A percentile compares a stretch with the other conserved stretches of the same genome.
Conservation (phyloP, 2,113 vertebrate genomes). For the Aldabrachelys gigantea region DNA sequence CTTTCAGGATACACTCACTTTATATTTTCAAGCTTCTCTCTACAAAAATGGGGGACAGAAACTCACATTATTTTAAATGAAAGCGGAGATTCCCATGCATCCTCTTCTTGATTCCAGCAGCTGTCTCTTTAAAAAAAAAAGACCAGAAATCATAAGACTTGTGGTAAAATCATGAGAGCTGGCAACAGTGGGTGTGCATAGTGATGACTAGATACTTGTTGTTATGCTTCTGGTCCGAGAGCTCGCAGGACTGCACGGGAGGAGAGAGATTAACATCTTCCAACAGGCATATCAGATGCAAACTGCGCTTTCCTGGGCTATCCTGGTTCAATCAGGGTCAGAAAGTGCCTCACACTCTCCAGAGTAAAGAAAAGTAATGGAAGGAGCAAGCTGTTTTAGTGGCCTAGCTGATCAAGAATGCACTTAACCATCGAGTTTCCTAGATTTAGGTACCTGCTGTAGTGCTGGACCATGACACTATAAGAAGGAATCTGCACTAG, state of each 20-base stretch:
- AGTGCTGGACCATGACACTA: neutral
- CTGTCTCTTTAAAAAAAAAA: neutral
- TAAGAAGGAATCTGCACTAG: neutral
- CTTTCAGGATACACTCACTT: neutral
- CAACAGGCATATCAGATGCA: neutral
- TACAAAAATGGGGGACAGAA: neutral
- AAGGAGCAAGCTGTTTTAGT: neutral
- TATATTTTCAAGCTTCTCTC: neutral
- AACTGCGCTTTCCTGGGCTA: no score
- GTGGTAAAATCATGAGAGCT: neutral
- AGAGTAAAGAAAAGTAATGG: neutral
- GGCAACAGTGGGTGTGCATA: rapidly evolving
- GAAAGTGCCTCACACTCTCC: neutral
- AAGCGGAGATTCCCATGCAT: neutral
- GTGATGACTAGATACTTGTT: neutral
- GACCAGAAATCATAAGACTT: neutral
- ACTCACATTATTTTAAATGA: neutral
- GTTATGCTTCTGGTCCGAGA: no score
- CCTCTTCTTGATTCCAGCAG: neutral
- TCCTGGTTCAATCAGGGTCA: neutral
- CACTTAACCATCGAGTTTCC: neutral
- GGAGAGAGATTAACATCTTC: neutral
- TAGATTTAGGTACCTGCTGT: neutral
- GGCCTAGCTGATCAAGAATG: neutral
- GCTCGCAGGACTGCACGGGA: neutral